phyloP scores from a whole-genome alignment of 2,113 vertebrate species.

The Ivindomyrus marchei region DNA sequence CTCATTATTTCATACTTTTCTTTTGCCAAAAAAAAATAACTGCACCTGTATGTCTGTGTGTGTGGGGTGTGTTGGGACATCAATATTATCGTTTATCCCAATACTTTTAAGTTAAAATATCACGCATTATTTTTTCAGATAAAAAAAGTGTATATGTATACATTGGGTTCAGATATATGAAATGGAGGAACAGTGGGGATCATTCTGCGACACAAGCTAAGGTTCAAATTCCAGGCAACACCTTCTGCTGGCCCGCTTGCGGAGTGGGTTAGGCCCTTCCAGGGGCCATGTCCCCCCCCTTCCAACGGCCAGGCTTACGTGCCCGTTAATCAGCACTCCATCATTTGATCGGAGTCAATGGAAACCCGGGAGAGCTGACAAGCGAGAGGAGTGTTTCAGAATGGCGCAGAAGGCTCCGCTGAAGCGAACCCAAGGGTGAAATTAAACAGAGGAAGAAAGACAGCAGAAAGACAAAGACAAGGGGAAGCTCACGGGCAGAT shows the following conservation, averaged over 20 bases:
- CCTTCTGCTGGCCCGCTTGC: too few relatives aligned
- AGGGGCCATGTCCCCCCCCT: neutral
- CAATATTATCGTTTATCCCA: neutral
- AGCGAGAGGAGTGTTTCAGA: slow-evolving; percentile 66
- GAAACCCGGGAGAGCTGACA: slow-evolving; percentile 53
- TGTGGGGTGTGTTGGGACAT: neutral
- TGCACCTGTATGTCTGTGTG: neutral
- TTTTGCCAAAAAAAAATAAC: neutral
- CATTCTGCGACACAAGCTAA: neutral
- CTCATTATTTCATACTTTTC: neutral
- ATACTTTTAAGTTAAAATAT: neutral
- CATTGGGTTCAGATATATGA: neutral
- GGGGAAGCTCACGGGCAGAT: slow-evolving; percentile 39
- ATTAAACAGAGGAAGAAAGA: slow-evolving; percentile 51
- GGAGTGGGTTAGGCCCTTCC: neutral
- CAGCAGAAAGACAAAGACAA: slow-evolving; percentile 49
- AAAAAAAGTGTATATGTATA: neutral
- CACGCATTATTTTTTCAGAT: neutral
- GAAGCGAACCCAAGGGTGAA: slow-evolving; percentile 61
- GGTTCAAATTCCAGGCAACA: neutral
- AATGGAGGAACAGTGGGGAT: neutral
- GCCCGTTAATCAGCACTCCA: slow-evolving; percentile 54
- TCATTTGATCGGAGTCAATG: slow-evolving; percentile 52
- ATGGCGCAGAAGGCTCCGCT: slow-evolving; percentile 57
- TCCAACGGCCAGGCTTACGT: neutral